phyloP scores from a whole-genome alignment of 2,888 invertebrate species.

The Ernsta delagoae region DNA sequence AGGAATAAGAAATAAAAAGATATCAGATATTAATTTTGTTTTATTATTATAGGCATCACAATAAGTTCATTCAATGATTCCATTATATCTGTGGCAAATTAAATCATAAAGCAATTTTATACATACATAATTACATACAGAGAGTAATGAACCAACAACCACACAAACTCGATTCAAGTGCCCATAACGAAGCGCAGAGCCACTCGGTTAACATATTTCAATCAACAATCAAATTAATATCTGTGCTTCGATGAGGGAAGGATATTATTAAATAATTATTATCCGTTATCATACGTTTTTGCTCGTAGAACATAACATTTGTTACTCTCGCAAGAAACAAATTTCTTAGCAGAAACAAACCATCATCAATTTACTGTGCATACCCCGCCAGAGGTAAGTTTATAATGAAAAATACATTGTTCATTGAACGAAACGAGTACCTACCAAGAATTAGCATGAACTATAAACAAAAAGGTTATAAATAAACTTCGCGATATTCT shows the following conservation, averaged over 20 bases:
- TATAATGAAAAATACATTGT: no score
- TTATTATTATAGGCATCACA: not conserved
- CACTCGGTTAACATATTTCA: constrained; percentile 1
- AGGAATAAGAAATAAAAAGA: not conserved
- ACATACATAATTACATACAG: constrained; percentile 8
- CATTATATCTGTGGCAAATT: not conserved
- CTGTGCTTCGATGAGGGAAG: not conserved
- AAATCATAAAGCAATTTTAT: constrained; percentile 9
- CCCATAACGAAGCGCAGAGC: not conserved
- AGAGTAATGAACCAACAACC: constrained; percentile 18
- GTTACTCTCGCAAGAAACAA: no score
- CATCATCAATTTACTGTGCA: no score
- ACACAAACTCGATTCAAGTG: constrained; percentile 1
- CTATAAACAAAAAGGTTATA: not conserved
- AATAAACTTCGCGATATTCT: not conserved
- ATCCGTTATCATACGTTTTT: not conserved
- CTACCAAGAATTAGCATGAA: no score
- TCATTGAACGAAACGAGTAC: no score
- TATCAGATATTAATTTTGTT: not conserved
- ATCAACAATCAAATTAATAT: not conserved
- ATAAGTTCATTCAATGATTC: not conserved
- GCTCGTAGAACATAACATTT: no score
- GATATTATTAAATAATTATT: not conserved
- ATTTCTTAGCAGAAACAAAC: no score
- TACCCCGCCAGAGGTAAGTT: no score